A percentile compares a stretch with the other conserved stretches of the same genome.
These are phyloP conservation scores for Heteromormyrus szaboi DNA, from an alignment of 2,797 vertebrate species.

Conservation along the genomic window DNA sequence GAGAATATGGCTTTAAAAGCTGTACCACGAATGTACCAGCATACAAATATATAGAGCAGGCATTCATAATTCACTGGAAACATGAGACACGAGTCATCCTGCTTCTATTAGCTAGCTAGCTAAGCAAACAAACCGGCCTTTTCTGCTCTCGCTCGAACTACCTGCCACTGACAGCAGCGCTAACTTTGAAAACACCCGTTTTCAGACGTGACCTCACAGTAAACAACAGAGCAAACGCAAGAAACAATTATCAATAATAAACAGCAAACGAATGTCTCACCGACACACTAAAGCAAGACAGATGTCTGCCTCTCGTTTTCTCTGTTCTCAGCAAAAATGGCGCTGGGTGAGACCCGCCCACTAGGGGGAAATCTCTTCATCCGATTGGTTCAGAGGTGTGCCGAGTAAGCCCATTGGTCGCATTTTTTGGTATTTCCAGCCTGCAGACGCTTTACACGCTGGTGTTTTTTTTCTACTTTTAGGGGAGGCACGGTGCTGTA, in stretches of 20 bases:
- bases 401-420: neutral
- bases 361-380: neutral
- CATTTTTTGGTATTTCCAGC: neutral
- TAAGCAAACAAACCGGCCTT: slow-evolving; percentile 22
- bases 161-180: neutral
- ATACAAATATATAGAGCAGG: neutral
- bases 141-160: neutral
- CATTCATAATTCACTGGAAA: neutral
- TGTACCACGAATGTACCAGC: neutral
- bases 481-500: neutral
- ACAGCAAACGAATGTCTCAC: slow-evolving; percentile 1
- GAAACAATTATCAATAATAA: neutral
- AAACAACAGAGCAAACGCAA: neutral
- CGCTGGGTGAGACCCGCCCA: neutral
- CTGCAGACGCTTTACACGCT: neutral
- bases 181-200: neutral
- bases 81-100: neutral
- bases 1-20: neutral
- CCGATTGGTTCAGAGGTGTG: neutral
- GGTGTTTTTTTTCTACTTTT: neutral
- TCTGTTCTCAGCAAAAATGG: slow-evolving; percentile 16
- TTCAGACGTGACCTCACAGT: too few species aligned
- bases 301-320: neutral
- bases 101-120: slow-evolving; percentile 11
- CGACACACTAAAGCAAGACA: slow-evolving; percentile 10